Evolutionary conservation across 2,888 invertebrate genomes (phyloP).

Genomic region (Campoletis raptor): DNA sequence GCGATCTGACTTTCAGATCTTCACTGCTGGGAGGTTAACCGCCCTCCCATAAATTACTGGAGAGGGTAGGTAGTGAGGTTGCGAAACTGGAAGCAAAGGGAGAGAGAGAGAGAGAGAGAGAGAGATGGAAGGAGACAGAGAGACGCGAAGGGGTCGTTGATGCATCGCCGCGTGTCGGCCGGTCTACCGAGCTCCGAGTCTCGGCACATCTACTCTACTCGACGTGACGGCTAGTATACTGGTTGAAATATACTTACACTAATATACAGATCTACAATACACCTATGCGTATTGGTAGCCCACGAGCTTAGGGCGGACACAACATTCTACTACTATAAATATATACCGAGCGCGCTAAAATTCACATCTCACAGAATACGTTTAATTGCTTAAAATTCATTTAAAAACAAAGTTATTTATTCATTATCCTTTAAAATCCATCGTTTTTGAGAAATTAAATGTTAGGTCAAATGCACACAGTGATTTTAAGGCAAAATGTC

Average conservation of each 20-base stretch:
- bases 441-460: neutral
- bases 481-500: neutral
- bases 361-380: slow-evolving; percentile 8
- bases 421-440: neutral
- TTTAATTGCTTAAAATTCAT: neutral
- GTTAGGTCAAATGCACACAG: neutral
- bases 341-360: neutral
- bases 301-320: slow-evolving; percentile 27
- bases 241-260: slow-evolving; percentile 43
- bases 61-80: slow-evolving; percentile 41
- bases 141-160: slow-evolving; percentile 72
- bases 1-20: slow-evolving; percentile 81
- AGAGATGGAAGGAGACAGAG: slow-evolving; percentile 8
- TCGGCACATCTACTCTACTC: slow-evolving; percentile 64
- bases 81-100: slow-evolving; percentile 52
- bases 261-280: slow-evolving; percentile 8
- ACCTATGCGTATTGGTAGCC: slow-evolving; percentile 22
- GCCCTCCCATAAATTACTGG: slow-evolving; percentile 80
- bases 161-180: slow-evolving; percentile 78
- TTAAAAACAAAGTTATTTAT: neutral
- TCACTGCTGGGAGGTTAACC: slow-evolving; percentile 78
- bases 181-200: slow-evolving; percentile 76
- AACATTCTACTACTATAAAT: slow-evolving; percentile 10
- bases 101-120: slow-evolving; percentile 16
- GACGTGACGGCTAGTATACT: slow-evolving; percentile 56